Base-by-base conservation (phyloP, 2,113 vertebrate genomes). In the Peucedramus taeniatus region DNA sequence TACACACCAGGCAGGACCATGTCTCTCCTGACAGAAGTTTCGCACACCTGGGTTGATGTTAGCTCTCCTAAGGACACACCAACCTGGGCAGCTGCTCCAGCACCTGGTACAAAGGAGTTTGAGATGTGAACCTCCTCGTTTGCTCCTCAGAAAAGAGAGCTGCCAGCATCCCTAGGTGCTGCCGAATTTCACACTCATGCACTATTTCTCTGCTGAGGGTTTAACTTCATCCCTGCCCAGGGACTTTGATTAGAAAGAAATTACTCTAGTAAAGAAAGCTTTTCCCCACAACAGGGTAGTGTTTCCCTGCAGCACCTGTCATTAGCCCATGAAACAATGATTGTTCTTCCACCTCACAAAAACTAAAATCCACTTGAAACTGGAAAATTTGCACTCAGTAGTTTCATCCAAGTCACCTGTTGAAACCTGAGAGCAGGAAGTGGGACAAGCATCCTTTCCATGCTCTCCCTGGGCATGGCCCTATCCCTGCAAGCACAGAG, bases 111-210 rank as follows among this genome's bases (percentile, higher is more conserved):
- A 45, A 49, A 37, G 5, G 15, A 49, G 28, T 88, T 76, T 0
- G 1, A 69, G 60, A 64, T 44, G 44, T 42, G 37, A 23, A 45
- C 59, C 26, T 86, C 11, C 0, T 49, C 0, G 0, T 56, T 14
- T 0, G 1, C 49, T 64, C 30, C 50, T 56, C 1, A 6, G 57
- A 40, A 65, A 68, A 23, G 45, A 86, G 61, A 57, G 50, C 21
- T 2, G 1, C 15, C 45, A 7, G 1, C 37, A 33, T 3, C 35
- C 22, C 15, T 2, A 13, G 3, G 6, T 40, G 40, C 45, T 80
- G 75, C n/a, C 40, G 53, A 7, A 49, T n/a, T 78, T 87, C 75
- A 47, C 70, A 39, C 15, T 66, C 33, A 5, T 10, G 24, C 15
- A 61, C 79, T 18, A 47, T 68, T 45, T 53, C 50, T 69, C 17